phyloP scores from a whole-genome alignment of 2,888 invertebrate species.

The Heliconius erato region DNA sequence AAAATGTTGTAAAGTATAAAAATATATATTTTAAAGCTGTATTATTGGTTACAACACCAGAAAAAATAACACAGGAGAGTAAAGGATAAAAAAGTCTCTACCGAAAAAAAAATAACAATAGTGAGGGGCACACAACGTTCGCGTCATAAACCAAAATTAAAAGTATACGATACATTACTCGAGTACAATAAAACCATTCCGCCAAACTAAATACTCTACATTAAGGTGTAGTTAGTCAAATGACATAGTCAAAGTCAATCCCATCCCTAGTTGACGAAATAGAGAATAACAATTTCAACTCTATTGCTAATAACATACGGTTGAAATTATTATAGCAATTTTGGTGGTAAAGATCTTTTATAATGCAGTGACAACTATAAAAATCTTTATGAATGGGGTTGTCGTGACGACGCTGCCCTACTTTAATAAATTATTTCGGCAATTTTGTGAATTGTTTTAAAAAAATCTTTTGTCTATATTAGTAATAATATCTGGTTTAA shows the following conservation, averaged over 20 bases:
- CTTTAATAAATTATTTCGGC: conserved; percentile 76
- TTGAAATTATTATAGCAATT: conserved; percentile 41
- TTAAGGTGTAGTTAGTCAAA: conserved; percentile 84
- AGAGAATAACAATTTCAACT: conserved; percentile 49
- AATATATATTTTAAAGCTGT: background rate
- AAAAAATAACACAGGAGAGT: background rate
- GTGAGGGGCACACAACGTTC: conserved; percentile 38
- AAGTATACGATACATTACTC: conserved; percentile 84
- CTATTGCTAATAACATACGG: conserved; percentile 40
- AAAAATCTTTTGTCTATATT: conserved; percentile 55
- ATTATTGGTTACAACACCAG: background rate
- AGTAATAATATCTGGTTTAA: conserved; percentile 23
- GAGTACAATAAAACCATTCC: conserved; percentile 78
- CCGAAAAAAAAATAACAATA: conserved; percentile 19
- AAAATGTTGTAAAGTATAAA: too few species aligned
- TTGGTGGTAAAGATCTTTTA: conserved; percentile 48
- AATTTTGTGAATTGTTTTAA: conserved; percentile 76
- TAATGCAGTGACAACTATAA: conserved; percentile 58
- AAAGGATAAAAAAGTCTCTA: background rate
- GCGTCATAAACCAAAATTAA: conserved; percentile 84
- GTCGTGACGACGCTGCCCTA: conserved; percentile 73
- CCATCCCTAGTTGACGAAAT: conserved; percentile 20
- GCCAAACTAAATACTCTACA: conserved; percentile 81
- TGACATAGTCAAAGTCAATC: conserved; percentile 59
- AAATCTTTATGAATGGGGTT: conserved; percentile 78